These are phyloP conservation scores for Microcebus lehilahytsara DNA, from an alignment of 2,113 vertebrate species.

Conservation along the genomic window DNA sequence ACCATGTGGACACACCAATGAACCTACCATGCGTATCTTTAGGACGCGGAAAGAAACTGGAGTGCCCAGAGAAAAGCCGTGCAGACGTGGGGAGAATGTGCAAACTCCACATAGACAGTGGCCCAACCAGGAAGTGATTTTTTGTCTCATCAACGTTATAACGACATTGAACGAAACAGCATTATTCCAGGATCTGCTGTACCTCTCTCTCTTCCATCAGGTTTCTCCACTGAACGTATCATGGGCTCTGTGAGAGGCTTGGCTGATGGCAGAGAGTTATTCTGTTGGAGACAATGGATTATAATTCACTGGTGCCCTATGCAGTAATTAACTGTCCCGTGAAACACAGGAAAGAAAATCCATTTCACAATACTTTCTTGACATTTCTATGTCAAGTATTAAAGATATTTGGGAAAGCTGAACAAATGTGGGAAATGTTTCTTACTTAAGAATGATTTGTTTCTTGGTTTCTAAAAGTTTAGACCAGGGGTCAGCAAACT, in stretches of 20 bases:
- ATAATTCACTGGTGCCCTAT: background rate
- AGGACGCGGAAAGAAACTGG: background rate
- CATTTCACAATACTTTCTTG: background rate
- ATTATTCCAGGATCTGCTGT: background rate
- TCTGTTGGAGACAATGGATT: background rate
- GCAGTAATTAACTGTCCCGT: background rate
- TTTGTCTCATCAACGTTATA: background rate
- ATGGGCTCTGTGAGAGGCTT: background rate
- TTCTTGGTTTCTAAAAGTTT: conserved; percentile 15
- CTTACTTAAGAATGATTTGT: background rate
- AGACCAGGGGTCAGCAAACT: background rate
- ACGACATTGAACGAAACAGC: background rate
- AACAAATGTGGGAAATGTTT: background rate
- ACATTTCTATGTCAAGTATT: background rate
- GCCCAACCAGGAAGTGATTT: background rate
- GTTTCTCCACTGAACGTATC: background rate
- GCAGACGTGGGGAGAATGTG: background rate
- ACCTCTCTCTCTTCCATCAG: background rate
- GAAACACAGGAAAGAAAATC: conserved; percentile 18
- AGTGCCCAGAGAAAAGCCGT: background rate
- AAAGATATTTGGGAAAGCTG: background rate
- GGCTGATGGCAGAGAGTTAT: background rate
- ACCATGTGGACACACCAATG: background rate
- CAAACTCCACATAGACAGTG: background rate
- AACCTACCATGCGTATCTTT: background rate